Evolutionary conservation across 1,140 invertebrate genomes (phyloP).

Genomic region (Colletes gigas): DNA sequence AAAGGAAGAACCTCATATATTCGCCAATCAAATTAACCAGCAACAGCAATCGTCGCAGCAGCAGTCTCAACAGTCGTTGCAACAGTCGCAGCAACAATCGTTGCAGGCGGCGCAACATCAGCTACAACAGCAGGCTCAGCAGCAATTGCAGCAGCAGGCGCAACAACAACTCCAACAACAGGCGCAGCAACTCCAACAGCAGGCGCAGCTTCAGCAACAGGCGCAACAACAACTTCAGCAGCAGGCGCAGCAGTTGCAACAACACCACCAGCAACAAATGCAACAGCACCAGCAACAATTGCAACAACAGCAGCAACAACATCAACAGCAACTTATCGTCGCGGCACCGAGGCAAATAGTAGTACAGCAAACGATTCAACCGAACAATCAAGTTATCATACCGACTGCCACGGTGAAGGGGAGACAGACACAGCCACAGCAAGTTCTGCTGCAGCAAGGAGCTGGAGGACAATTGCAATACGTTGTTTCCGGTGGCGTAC

Average conservation of each 20-base stretch:
- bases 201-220: slow-evolving; percentile 69
- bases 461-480: slow-evolving; percentile 80
- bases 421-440: slow-evolving; percentile 75
- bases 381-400: slow-evolving; percentile 78
- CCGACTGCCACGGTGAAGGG: slow-evolving; percentile 75
- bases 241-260: slow-evolving; percentile 60
- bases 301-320: slow-evolving; percentile 73
- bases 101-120: slow-evolving; percentile 30
- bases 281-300: slow-evolving; percentile 65
- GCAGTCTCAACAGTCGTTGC: slow-evolving; percentile 69
- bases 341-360: slow-evolving; percentile 79
- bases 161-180: slow-evolving; percentile 66
- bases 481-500: slow-evolving; percentile 81
- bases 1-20: slow-evolving; percentile 70
- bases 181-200: slow-evolving; percentile 20
- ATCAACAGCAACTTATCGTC: slow-evolving; percentile 78
- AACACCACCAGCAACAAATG: slow-evolving; percentile 74
- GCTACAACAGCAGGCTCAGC: slow-evolving; percentile 38
- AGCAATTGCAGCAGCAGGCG: slow-evolving; percentile 61
- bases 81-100: slow-evolving; percentile 69
- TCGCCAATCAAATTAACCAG: slow-evolving; percentile 71
- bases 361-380: slow-evolving; percentile 80
- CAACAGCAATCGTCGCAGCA: slow-evolving; percentile 47
- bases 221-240: slow-evolving; percentile 65
- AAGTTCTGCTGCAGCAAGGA: slow-evolving; percentile 78